phyloP scores from a whole-genome alignment of 2,888 invertebrate genomes.

The Amorpha juglandis region DNA sequence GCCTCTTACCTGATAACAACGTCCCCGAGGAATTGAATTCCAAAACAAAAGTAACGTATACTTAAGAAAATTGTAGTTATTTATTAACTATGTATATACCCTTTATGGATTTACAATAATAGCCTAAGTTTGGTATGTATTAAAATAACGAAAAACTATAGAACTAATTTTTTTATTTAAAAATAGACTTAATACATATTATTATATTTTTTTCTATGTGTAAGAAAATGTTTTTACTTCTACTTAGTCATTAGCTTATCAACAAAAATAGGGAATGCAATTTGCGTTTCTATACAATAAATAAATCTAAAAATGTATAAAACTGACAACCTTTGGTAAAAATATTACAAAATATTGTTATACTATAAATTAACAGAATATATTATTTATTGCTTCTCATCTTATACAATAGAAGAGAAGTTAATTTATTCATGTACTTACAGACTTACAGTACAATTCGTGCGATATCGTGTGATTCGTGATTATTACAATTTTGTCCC shows the following conservation, averaged over 20 bases:
- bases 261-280: slow-evolving; percentile 5
- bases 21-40: no score
- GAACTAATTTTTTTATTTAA: background rate
- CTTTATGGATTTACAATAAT: background rate
- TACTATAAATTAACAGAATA: background rate
- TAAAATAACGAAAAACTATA: background rate
- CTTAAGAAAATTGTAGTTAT: no score
- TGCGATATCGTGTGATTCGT: background rate
- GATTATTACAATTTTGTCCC: background rate
- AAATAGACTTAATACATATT: no score
- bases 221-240: no score
- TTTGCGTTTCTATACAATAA: background rate
- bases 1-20: no score
- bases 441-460: background rate
- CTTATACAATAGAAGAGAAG: background rate
- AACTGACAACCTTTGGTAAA: slow-evolving; percentile 22
- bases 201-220: no score
- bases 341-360: slow-evolving; percentile 15
- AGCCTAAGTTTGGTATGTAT: background rate
- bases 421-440: background rate
- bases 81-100: no score
- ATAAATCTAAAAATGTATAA: slow-evolving; percentile 5
- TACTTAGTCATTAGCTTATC: background rate
- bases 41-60: no score
- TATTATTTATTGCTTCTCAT: background rate